A percentile compares a stretch with the other conserved stretches of the same genome.
Evolutionary conservation across 2,797 vertebrate genomes (phyloP).

Genomic region (Pteronotus mesoamericanus): DNA sequence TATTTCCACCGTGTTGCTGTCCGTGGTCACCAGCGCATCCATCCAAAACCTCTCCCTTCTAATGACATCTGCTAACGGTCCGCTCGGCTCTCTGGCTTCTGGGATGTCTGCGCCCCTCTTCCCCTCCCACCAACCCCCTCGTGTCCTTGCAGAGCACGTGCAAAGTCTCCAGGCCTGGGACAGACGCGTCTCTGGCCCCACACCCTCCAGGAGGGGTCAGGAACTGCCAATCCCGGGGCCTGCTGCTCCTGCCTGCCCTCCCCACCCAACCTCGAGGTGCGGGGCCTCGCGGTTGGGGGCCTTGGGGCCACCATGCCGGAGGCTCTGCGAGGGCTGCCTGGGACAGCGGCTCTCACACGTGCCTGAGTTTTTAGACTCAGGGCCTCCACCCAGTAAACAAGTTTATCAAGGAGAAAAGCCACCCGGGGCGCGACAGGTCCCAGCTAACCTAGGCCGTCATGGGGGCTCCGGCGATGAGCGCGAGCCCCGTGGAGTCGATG

Average conservation of each 20-base stretch:
- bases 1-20: constrained; percentile 82
- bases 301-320: rapidly evolving
- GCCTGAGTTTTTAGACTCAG: constrained; percentile 45
- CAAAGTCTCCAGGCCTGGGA: not conserved
- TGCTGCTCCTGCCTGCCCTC: not conserved
- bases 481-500: constrained; percentile 79
- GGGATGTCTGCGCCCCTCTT: constrained; percentile 70
- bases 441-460: constrained; percentile 80
- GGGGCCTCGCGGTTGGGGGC: rapidly evolving
- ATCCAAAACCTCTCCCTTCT: constrained; percentile 83
- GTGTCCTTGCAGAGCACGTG: not conserved
- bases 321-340: not conserved
- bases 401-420: constrained; percentile 72
- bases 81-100: constrained; percentile 72
- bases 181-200: not conserved
- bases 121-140: constrained; percentile 63
- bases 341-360: not conserved
- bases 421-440: constrained; percentile 77
- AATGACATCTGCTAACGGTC: constrained; percentile 78
- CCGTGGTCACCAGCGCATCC: constrained; percentile 80
- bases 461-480: constrained; percentile 77
- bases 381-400: constrained; percentile 75
- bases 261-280: not conserved
- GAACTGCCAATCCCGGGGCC: rapidly evolving
- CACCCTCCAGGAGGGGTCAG: not conserved